These are phyloP conservation scores for Cyphomyrus plagiostoma DNA, from an alignment of 2,113 vertebrate species.

Conservation along the genomic window DNA sequence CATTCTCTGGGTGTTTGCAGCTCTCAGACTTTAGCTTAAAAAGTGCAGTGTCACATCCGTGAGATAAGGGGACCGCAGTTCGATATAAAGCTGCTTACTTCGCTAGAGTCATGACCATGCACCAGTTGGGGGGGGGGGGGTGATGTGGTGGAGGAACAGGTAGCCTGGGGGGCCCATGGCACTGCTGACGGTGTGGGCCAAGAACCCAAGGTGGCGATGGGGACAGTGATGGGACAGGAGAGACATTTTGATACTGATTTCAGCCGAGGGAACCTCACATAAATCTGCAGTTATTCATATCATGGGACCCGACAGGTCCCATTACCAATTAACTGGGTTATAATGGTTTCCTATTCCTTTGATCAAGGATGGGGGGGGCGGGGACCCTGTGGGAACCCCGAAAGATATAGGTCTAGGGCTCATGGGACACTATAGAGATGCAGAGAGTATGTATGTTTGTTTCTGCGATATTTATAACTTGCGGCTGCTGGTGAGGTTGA, in stretches of 20 bases:
- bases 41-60: background rate
- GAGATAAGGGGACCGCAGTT: background rate
- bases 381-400: background rate
- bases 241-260: background rate
- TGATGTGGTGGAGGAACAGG: background rate
- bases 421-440: background rate
- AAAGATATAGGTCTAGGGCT: background rate
- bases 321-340: background rate
- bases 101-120: background rate
- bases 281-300: background rate
- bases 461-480: background rate
- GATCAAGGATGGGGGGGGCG: background rate
- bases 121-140: background rate
- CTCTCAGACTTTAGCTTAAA: background rate
- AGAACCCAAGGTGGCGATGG: constrained; percentile 50
- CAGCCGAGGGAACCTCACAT: background rate
- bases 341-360: background rate
- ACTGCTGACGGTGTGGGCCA: background rate
- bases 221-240: constrained; percentile 46
- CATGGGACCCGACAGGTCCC: background rate
- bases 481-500: background rate
- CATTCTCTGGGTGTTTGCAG: background rate
- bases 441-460: background rate
- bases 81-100: background rate
- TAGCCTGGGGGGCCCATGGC: background rate